Evolutionary conservation across 2,113 vertebrate genomes (phyloP).

Genomic region (Lycocorax pyrrhopterus): DNA sequence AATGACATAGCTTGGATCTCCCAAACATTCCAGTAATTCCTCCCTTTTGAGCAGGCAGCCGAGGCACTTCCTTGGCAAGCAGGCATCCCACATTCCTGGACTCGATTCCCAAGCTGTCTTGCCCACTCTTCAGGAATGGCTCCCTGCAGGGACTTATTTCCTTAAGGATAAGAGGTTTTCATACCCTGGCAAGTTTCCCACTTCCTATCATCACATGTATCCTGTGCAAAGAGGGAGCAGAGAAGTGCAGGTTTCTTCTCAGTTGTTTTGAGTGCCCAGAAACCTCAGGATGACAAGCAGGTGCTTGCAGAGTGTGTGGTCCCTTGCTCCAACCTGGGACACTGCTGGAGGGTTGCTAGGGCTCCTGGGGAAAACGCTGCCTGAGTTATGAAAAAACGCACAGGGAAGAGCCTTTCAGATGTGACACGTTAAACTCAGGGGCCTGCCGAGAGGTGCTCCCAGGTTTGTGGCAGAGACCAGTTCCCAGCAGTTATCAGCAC

Average conservation of each 20-base stretch:
- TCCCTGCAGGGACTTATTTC: constrained; percentile 53
- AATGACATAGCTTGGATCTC: constrained; percentile 33
- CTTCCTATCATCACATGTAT: constrained; percentile 29
- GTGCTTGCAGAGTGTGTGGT: neutral
- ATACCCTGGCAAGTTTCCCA: constrained; percentile 54
- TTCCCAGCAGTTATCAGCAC: neutral
- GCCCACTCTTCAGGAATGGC: constrained; percentile 58
- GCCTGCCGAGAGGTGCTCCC: neutral
- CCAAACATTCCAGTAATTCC: constrained; percentile 59
- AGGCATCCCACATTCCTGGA: constrained; percentile 37
- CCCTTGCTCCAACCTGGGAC: neutral
- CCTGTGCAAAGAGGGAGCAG: neutral
- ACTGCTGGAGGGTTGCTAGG: neutral
- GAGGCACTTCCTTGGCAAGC: constrained; percentile 15
- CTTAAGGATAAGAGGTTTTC: constrained; percentile 54
- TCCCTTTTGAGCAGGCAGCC: constrained; percentile 36
- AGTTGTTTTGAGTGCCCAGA: neutral
- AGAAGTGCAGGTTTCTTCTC: neutral
- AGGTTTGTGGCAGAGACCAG: neutral
- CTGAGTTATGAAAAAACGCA: neutral
- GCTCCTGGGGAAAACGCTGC: neutral
- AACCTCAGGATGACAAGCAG: neutral
- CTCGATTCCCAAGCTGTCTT: constrained; percentile 45
- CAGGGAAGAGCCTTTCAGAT: neutral
- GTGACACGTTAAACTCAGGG: neutral